Evolutionary conservation across 1,140 invertebrate species (phyloP).

Genomic region (Papilio dardanus): DNA sequence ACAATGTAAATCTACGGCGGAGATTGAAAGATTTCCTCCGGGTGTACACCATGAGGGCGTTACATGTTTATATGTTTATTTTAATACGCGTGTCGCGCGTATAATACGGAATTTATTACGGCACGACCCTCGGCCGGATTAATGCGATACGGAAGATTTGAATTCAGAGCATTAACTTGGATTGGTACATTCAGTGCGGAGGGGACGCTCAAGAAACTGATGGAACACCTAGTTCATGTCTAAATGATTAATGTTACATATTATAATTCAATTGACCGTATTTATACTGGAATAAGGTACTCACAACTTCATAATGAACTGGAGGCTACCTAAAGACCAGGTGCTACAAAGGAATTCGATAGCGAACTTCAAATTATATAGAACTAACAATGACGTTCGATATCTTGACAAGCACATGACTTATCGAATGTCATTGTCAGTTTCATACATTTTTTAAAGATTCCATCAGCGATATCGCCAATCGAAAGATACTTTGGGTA

Average conservation of each 20-base stretch:
- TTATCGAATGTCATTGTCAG: too few species aligned
- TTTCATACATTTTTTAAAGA: too few species aligned
- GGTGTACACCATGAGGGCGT: constrained; percentile 70
- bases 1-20: not conserved
- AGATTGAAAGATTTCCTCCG: constrained; percentile 44
- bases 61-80: constrained; percentile 82
- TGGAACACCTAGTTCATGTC: constrained; percentile 52
- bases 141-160: constrained; percentile 82
- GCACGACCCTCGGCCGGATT: constrained; percentile 75
- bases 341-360: too few species aligned
- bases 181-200: constrained; percentile 66
- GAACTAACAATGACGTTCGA: too few species aligned
- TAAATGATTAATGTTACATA: constrained; percentile 66
- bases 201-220: constrained; percentile 49
- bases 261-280: constrained; percentile 27
- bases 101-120: constrained; percentile 82
- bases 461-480: too few species aligned
- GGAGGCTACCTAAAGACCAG: too few species aligned
- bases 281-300: not conserved
- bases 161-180: constrained; percentile 79
- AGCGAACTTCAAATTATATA: too few species aligned
- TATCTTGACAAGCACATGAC: too few species aligned
- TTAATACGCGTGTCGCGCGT: constrained; percentile 81
- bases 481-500: too few species aligned
- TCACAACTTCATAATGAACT: not conserved